Conservation (phyloP, 2,888 invertebrate genomes). For the Lagria hirta region DNA sequence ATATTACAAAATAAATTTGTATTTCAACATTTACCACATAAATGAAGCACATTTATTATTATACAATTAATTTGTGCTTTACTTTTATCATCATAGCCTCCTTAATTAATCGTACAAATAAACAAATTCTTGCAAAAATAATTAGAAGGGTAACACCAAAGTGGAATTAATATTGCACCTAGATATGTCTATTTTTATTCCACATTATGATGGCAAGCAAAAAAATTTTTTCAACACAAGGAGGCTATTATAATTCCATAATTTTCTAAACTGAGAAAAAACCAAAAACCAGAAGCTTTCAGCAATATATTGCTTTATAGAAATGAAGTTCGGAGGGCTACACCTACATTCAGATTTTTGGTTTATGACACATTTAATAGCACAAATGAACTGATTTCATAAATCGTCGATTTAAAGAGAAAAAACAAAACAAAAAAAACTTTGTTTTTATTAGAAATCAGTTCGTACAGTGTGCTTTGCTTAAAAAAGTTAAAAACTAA, state of each 20-base stretch:
- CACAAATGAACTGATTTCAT: conserved; percentile 24
- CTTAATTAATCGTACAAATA: too few relatives aligned
- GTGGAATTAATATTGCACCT: too few relatives aligned
- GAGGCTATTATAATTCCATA: too few relatives aligned
- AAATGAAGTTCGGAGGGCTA: conserved; percentile 8
- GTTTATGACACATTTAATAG: conserved; percentile 21
- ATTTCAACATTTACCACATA: conserved; percentile 21
- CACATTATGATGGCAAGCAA: too few relatives aligned
- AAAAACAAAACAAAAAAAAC: conserved; percentile 21
- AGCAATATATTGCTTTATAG: conserved; percentile 17
- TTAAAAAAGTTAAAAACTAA: conserved; percentile 27
- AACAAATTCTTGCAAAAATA: too few relatives aligned
- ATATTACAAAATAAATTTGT: conserved; percentile 17
- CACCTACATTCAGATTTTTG: conserved; percentile 20
- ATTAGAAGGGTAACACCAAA: too few relatives aligned
- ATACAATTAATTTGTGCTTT: conserved; percentile 21
- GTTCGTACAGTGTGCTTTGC: conserved; percentile 35
- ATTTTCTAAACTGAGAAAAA: conserved; percentile 10
- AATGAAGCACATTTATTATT: conserved; percentile 24
- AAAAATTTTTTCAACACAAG: too few relatives aligned
- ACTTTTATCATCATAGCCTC: too few relatives aligned
- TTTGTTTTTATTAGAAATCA: conserved; percentile 31
- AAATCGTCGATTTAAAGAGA: too few relatives aligned
- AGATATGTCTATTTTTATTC: too few relatives aligned
- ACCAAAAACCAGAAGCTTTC: conserved; percentile 23